Evolutionary conservation across 2,888 invertebrate species (phyloP), one percentile per base, ranked within the genome.

Genomic region (Netelia melanura): DNA sequence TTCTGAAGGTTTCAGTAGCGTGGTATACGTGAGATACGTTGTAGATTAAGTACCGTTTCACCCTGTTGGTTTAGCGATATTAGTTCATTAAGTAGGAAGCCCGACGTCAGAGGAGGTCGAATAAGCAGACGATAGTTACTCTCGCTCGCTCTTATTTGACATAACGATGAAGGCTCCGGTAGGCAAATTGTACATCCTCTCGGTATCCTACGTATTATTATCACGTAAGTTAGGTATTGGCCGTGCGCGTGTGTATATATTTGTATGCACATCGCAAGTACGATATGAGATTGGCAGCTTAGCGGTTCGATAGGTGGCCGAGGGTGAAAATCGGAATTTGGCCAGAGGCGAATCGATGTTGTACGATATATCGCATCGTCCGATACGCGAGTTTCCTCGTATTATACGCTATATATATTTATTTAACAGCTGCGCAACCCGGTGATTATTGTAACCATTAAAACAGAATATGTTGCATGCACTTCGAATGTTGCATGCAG

Each of bases 301-400:
- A 71, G 38, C 58, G 62, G 9, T 43, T 44, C 30, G 23, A 14
- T 21, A 14, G 65, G 38, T 71, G 71, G 43, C 11, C 56, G 71
- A 21, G 79, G 71, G n/a, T 58, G 80, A 65, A 80, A 80, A 80
- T 74, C 72, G 80, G 54, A 80, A 80, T 58, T 65, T 58, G 72
- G 80, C 58, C 72, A 80, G 58, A 58, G 21, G 43, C 58, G 72
- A 80, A 80, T 80, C 80, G 65, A 80, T 80, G 67, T 65, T 30
- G 44, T 65, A 21, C 65, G 10, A n/a, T 38, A 65, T 14, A 65
- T 65, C 17, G 3, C 65, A 17, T 11, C 58, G 10, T 6, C 30
- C 30, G 30, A 30, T 30, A 30, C 30, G 30, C 5, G 30, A 30
- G 3, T 30, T 30, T 30, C 8, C 21, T 21, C 44, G 17, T 3